Evolutionary conservation across 2,797 vertebrate genomes (phyloP).

Genomic region (Graptemys geographica): DNA sequence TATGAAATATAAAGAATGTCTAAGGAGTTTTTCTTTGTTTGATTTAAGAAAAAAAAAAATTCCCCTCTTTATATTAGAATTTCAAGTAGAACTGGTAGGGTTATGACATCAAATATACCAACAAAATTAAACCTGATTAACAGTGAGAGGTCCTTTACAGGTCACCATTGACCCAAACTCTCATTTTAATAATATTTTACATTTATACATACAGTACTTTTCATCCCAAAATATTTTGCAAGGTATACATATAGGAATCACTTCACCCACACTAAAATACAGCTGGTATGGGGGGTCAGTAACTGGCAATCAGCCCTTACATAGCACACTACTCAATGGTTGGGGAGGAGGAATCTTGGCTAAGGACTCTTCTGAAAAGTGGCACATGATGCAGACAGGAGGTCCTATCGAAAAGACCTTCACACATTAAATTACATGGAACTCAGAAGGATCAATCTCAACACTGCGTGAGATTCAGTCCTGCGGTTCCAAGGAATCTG

Average conservation of each 20-base stretch:
- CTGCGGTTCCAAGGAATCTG: background rate
- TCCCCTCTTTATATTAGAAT: background rate
- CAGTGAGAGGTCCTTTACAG: background rate
- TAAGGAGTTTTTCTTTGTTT: background rate
- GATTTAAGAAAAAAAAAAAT: background rate
- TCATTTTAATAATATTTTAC: conserved; percentile 1
- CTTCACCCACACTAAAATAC: background rate
- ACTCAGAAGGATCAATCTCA: background rate
- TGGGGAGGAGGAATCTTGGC: background rate
- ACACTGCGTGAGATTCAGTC: background rate
- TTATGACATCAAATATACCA: background rate
- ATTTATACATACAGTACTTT: background rate
- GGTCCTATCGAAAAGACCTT: background rate
- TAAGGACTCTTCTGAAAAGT: background rate
- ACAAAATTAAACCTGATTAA: background rate
- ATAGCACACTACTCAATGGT: background rate
- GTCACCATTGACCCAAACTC: background rate
- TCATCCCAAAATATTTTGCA: background rate
- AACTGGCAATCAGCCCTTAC: background rate
- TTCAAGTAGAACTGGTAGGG: background rate
- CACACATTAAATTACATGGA: background rate
- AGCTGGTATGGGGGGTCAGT: background rate
- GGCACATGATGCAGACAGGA: background rate
- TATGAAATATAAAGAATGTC: background rate
- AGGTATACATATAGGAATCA: conserved; percentile 1